Base-by-base conservation (phyloP, 1,140 invertebrate species). In the Eurosta solidaginis region DNA sequence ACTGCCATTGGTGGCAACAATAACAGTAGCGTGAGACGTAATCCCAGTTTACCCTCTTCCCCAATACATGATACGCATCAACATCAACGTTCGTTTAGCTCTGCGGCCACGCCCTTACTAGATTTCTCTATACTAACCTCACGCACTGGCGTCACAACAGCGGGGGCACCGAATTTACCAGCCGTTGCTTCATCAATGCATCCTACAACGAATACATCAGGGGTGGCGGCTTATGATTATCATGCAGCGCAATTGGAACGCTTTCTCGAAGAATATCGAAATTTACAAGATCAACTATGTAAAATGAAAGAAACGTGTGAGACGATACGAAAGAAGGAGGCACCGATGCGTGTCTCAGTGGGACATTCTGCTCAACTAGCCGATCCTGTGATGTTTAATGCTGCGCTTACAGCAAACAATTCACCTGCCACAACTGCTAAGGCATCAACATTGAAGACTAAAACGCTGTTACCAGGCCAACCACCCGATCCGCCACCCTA, bases 301-400 rank as follows among this genome's bases (percentile, higher is more conserved):
- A 92, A 91, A 84, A 94, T 94, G 93, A 94, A 94, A 82, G 92
- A 93, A 81, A 93, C 92, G 33, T 92, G 93, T 82, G 93, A 93
- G 81, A 92, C 90, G 78, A 89, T 93, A 76, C 87, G 88, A 45
- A 89, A 89, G 45, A 91, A 91, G 82, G 89, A 90, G 80, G 89
- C 83, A 2, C 86, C 86, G 0, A 77, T 87, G n/a, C 81, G 86
- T 9, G 84, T 82, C 17, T 81, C 88, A 36, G 86, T 89, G 52
- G 87, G 88, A 25, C 83, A 83, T 77, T 83, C 85, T 36, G 83
- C 83, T 17, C 85, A 86, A 74, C 79, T 86, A 76, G 83, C 88
- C 12, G 87, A 88, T 79, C 85, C 87, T n/a, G 81, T 88, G 78
- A 84, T 88, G 82, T 87, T 88, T 78, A 88, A 81, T 76, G 81